phyloP scores from a whole-genome alignment of 30 jellyfish, hydroid and myxozoan species.

The Catostylus mosaicus region DNA sequence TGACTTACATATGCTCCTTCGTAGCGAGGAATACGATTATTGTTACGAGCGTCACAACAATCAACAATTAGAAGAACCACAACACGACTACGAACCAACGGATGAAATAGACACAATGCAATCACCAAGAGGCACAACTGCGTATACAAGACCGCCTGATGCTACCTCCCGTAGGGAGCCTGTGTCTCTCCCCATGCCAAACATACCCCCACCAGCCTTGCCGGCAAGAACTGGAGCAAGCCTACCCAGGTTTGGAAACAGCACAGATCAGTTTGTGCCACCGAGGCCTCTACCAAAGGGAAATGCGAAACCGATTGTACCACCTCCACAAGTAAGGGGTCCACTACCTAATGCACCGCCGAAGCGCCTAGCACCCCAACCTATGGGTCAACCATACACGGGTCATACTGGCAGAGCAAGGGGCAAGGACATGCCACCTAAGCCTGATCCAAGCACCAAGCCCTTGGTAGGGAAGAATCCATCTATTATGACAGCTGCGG shows the following conservation, averaged over 20 bases:
- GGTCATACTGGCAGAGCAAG: background rate
- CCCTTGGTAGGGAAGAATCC: conserved; percentile 10
- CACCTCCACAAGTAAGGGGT: background rate
- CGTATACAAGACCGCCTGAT: background rate
- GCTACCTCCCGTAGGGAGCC: background rate
- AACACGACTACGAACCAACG: conserved; percentile 37
- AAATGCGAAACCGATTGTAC: background rate
- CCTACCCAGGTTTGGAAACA: background rate
- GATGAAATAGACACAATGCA: conserved; percentile 14
- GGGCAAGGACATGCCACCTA: conserved; percentile 21
- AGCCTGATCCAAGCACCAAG: conserved; percentile 41
- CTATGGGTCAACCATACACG: background rate
- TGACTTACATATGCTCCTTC: background rate
- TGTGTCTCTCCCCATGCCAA: conserved; percentile 1
- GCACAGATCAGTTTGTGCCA: background rate
- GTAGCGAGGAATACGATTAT: conserved; percentile 23
- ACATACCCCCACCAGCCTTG: conserved; percentile 31
- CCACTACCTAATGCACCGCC: background rate
- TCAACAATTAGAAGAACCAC: background rate
- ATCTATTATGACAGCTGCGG: background rate
- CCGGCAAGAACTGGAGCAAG: background rate
- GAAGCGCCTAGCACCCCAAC: conserved; percentile 8
- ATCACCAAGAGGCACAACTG: background rate
- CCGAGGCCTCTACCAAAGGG: background rate
- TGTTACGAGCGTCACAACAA: conserved; percentile 5